Evolutionary conservation across 1,140 invertebrate species (phyloP), one percentile per base, ranked within the genome.

Genomic region (Pentalonia nigronervosa): DNA sequence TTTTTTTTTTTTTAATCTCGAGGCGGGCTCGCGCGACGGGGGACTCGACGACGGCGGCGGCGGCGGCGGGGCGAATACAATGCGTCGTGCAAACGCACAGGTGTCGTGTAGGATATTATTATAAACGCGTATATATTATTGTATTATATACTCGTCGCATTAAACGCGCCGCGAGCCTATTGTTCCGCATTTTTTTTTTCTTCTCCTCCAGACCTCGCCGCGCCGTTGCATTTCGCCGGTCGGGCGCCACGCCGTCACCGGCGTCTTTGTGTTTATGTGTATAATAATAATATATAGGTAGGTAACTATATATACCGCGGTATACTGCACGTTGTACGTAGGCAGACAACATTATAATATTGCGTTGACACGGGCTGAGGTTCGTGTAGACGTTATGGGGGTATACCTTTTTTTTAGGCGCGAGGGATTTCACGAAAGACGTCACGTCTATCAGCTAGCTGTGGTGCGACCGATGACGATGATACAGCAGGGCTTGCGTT

Each of bases 191-290:
- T n/a, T 87, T 86, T 14, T 87, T 84, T 84, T 83, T n/a, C 21
- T 2, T 47, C 30, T 87, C 48, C 84, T 17, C 47, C 25, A 48
- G 87, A 34, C 86, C 30, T 8, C 45, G 30, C 9, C 34, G 88
- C 34, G 88, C 41, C 34, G 88, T 60, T 11, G 88, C 23, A 17
- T 90, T 90, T 60, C 88, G 50, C 50, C 88, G 50, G 50, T 21
- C 87, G 87, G 88, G 88, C 88, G 88, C 88, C 88, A 90, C 34
- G 41, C 36, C 88, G 23, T 45, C 84, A 45, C n/a, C 50, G 88
- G 88, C 34, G 23, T 90, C 88, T 60, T 90, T 60, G 53, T 90
- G 30, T 48, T 88, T 50, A 76, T 76, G 30, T 17, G n/a, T n/a
- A 53, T 53, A 23, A 21, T 53, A 14, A 14, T 47, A 47, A 1